phyloP scores from a whole-genome alignment of 2,113 vertebrate genomes.

The Parus major region DNA sequence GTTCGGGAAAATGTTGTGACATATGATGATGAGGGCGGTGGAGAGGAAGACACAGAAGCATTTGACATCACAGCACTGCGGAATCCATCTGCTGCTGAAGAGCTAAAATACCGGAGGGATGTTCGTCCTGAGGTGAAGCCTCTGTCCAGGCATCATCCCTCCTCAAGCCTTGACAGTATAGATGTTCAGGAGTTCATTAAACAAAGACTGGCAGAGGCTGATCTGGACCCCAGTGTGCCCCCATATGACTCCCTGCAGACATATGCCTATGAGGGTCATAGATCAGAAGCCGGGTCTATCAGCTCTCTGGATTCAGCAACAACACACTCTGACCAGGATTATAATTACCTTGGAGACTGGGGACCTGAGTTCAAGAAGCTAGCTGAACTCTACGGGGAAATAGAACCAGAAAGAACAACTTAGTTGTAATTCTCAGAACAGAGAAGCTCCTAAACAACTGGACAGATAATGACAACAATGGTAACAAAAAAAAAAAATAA shows the following conservation, averaged over 20 bases:
- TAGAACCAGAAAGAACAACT: conserved; percentile 85
- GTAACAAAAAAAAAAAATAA: conserved; percentile 55
- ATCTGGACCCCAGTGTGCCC: conserved; percentile 88
- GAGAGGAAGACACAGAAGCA: conserved; percentile 96
- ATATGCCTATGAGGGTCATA: conserved; percentile 93
- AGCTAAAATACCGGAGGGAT: conserved; percentile 90
- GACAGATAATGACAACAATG: conserved; percentile 44
- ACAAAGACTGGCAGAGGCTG: conserved; percentile 90
- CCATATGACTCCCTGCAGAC: conserved; percentile 98
- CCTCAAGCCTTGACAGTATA: conserved; percentile 78
- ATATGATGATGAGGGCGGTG: conserved; percentile 94
- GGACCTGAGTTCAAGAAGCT: conserved; percentile 92
- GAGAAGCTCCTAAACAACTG: conserved; percentile 65
- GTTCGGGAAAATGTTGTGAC: conserved; percentile 96
- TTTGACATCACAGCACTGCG: conserved; percentile 94
- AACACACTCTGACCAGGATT: conserved; percentile 86
- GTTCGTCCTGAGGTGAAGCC: conserved; percentile 82
- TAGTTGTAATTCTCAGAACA: conserved; percentile 66
- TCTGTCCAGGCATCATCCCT: conserved; percentile 67
- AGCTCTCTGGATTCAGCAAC: conserved; percentile 90
- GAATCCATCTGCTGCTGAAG: conserved; percentile 90
- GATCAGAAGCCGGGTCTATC: conserved; percentile 90
- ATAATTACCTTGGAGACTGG: conserved; percentile 90
- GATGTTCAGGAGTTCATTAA: conserved; percentile 90
- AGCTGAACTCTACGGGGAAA: conserved; percentile 92